Conservation (phyloP, 2,113 vertebrate genomes). For the Regulus satrapa region DNA sequence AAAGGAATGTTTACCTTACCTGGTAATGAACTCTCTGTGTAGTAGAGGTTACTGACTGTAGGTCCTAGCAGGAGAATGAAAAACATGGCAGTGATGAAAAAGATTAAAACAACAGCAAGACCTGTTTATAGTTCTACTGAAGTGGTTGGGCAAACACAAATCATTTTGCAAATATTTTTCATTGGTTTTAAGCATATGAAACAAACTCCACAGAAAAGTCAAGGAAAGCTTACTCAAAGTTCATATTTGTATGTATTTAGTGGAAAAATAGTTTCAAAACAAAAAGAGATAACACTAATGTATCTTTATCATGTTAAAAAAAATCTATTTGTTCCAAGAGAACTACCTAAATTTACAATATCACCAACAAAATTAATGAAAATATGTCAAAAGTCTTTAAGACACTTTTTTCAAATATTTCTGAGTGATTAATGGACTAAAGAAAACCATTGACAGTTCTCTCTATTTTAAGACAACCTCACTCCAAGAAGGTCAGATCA, state of each 20-base stretch:
- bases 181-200: not conserved
- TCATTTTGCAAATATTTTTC: not conserved
- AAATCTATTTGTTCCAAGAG: not conserved
- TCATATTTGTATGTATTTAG: not conserved
- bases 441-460: not conserved
- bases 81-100: not conserved
- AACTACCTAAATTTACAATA: not conserved
- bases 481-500: not conserved
- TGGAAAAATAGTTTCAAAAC: not conserved
- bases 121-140: not conserved
- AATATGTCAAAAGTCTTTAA: not conserved
- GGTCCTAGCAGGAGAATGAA: conserved; percentile 65
- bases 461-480: not conserved
- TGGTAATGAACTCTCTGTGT: conserved; percentile 94
- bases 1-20: conserved; percentile 74
- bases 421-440: not conserved
- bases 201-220: not conserved
- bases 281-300: not conserved
- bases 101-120: not conserved
- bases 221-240: not conserved
- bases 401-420: not conserved
- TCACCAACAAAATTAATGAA: not conserved
- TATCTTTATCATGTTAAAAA: not conserved
- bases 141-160: not conserved
- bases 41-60: conserved; percentile 72